Evolutionary conservation across 37 sponge, comb jelly and placozoan genomes (phyloP).

Genomic region (Agelas oroides): DNA sequence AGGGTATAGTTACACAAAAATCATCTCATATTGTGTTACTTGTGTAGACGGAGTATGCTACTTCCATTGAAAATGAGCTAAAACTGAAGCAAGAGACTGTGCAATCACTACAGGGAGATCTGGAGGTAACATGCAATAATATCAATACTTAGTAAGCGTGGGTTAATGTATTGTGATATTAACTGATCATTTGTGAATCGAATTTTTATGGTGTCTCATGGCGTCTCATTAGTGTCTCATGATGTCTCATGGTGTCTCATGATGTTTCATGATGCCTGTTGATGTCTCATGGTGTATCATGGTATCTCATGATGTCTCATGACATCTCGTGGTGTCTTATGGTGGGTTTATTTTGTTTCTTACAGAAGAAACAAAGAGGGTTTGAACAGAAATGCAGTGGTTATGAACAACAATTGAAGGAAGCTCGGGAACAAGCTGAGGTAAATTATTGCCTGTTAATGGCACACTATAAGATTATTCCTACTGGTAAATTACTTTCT

Average conservation of each 20-base stretch:
- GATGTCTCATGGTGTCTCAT: too few species aligned
- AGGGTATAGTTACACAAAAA: too few species aligned
- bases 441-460: not conserved
- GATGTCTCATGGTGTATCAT: too few species aligned
- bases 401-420: slow-evolving; percentile 32
- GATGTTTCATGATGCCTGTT: too few species aligned
- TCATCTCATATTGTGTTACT: not conserved
- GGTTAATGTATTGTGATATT: too few species aligned
- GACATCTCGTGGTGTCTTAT: too few species aligned
- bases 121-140: slow-evolving; percentile 44
- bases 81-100: slow-evolving; percentile 41
- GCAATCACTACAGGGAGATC: slow-evolving; percentile 29
- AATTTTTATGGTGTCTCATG: too few species aligned
- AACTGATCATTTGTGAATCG: too few species aligned
- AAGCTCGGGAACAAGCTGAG: slow-evolving; percentile 9
- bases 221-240: too few species aligned
- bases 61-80: slow-evolving; percentile 37
- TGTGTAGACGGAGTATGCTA: slow-evolving; percentile 34
- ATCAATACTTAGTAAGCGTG: too few species aligned
- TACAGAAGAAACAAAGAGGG: slow-evolving; percentile 27
- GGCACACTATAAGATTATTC: too few species aligned
- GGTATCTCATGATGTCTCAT: too few species aligned
- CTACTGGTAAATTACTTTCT: not conserved
- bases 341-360: not conserved
- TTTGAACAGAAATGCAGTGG: slow-evolving; percentile 40